Evolutionary conservation across 2,113 vertebrate genomes (phyloP).

Genomic region (Orcinus orca): DNA sequence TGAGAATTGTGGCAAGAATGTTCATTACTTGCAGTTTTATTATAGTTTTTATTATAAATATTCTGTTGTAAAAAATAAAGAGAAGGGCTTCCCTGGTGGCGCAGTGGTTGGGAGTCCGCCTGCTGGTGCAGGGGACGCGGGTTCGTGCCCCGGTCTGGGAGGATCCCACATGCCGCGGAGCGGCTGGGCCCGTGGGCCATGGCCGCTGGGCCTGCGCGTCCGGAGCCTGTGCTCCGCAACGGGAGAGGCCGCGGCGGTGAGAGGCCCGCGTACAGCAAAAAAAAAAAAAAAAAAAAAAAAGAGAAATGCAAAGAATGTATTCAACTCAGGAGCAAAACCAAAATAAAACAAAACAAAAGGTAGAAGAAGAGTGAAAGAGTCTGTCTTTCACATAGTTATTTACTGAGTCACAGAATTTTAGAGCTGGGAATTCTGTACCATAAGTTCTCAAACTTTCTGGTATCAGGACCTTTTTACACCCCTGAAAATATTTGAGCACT

Average conservation of each 20-base stretch:
- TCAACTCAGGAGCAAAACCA: background rate
- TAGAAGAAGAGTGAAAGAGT: background rate
- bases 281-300: constrained; percentile 41
- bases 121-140: no score
- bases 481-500: background rate
- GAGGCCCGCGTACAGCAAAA: no score
- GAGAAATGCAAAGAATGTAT: background rate
- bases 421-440: background rate
- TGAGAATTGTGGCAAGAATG: background rate
- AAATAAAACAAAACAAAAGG: background rate
- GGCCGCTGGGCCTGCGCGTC: no score
- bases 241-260: no score
- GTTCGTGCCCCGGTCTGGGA: no score
- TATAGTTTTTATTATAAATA: constrained; percentile 16
- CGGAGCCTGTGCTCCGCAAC: no score
- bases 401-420: background rate
- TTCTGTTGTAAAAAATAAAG: constrained; percentile 3
- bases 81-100: no score
- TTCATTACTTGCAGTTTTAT: background rate
- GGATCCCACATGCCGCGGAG: no score
- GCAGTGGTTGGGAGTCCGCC: no score
- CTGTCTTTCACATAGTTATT: background rate
- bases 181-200: no score
- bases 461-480: background rate
- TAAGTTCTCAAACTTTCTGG: background rate